phyloP scores from a whole-genome alignment of 2,797 vertebrate species.

The Orestias chungarensis region DNA sequence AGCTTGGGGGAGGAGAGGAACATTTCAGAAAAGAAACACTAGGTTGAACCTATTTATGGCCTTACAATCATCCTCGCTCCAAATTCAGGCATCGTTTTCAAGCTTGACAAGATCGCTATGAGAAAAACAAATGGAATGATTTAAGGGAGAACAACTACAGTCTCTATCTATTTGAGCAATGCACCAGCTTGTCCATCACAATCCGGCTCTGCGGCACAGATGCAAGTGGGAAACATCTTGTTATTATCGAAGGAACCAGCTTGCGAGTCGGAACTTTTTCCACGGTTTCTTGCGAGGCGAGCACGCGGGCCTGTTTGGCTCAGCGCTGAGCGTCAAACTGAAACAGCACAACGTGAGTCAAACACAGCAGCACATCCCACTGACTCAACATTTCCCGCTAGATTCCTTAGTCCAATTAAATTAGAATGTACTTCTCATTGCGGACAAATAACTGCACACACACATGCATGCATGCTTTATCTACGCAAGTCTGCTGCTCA shows the following conservation, averaged over 20 bases:
- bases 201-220: slow-evolving; percentile 53
- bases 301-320: slow-evolving; percentile 41
- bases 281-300: slow-evolving; percentile 23
- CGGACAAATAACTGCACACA: slow-evolving; percentile 7
- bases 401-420: slow-evolving; percentile 25
- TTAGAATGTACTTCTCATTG: slow-evolving; percentile 24
- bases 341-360: slow-evolving; percentile 49
- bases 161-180: slow-evolving; percentile 56
- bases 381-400: slow-evolving; percentile 62
- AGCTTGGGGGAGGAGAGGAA: slow-evolving; percentile 16
- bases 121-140: slow-evolving; percentile 70
- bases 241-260: slow-evolving; percentile 63
- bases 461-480: neutral
- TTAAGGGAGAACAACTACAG: slow-evolving; percentile 58
- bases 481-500: neutral
- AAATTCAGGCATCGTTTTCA: slow-evolving; percentile 60
- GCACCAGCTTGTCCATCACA: slow-evolving; percentile 59
- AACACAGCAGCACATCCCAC: slow-evolving; percentile 23
- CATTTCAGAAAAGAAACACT: slow-evolving; percentile 20
- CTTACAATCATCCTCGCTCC: slow-evolving; percentile 59
- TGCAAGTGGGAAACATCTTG: slow-evolving; percentile 56
- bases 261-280: slow-evolving; percentile 67
- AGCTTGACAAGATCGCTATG: slow-evolving; percentile 58
- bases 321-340: slow-evolving; percentile 41
- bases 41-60: slow-evolving; percentile 48